Conservation (phyloP, 2,113 vertebrate species). For the Toxotes jaculatrix region DNA sequence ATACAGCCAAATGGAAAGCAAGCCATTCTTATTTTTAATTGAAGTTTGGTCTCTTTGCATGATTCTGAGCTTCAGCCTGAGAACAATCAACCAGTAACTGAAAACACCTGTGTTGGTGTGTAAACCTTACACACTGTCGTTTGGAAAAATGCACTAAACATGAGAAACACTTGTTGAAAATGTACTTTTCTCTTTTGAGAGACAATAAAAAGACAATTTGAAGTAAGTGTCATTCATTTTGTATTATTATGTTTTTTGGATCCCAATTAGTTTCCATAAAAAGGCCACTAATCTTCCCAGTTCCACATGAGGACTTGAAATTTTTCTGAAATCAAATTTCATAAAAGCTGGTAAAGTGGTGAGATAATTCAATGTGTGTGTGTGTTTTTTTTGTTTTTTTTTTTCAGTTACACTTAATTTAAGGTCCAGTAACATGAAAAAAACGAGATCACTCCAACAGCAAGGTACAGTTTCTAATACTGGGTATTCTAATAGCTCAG, state of each 20-base stretch:
- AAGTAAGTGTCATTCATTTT: neutral
- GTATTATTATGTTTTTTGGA: neutral
- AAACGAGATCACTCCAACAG: neutral
- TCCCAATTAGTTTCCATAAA: neutral
- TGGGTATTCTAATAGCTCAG: neutral
- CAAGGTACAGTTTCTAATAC: neutral
- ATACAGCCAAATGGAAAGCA: too few species aligned
- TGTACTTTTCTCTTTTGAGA: neutral
- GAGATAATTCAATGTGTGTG: neutral
- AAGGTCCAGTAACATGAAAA: neutral
- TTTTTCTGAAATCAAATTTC: constrained; percentile 14
- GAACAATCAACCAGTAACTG: too few species aligned
- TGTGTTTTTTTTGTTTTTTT: neutral
- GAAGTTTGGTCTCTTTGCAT: too few species aligned
- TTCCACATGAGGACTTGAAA: neutral
- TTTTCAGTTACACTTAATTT: constrained; percentile 1
- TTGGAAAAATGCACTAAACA: neutral
- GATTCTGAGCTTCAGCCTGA: too few species aligned
- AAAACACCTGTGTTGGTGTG: too few species aligned
- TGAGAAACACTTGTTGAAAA: too few species aligned
- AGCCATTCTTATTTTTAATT: too few species aligned
- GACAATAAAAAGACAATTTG: neutral
- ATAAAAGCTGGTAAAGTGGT: neutral
- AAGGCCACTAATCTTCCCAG: neutral
- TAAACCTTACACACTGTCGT: neutral